Percentiles rank a stretch among this genome's conserved stretches.
phyloP scores from a whole-genome alignment of 1,140 invertebrate genomes.

The Pogonomyrmex californicus region DNA sequence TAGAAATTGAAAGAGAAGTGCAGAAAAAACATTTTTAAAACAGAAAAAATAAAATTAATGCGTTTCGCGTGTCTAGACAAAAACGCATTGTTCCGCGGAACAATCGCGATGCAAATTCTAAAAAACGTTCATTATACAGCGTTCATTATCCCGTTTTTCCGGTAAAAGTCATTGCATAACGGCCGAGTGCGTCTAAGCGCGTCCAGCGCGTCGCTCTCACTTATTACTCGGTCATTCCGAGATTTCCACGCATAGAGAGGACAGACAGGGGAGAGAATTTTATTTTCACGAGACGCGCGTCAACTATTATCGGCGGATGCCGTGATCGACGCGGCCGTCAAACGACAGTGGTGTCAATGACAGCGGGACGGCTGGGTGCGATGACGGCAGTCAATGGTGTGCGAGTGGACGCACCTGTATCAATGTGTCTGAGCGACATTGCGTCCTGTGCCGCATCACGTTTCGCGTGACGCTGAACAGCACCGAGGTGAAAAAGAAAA shows the following conservation, averaged over 20 bases:
- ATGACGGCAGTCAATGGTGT: slow-evolving; percentile 59
- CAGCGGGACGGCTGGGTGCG: slow-evolving; percentile 31
- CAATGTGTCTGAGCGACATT: slow-evolving; percentile 67
- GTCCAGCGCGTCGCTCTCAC: slow-evolving; percentile 26
- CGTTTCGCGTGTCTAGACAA: too few relatives aligned
- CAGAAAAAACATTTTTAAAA: background rate
- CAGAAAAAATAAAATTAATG: background rate
- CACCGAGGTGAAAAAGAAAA: too few relatives aligned
- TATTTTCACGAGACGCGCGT: slow-evolving; percentile 17
- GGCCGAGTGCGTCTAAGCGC: background rate
- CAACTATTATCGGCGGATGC: slow-evolving; percentile 56
- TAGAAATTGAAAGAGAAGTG: background rate
- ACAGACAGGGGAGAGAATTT: too few relatives aligned
- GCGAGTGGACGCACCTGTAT: slow-evolving; percentile 61
- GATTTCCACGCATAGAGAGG: background rate
- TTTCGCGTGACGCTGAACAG: slow-evolving; percentile 8
- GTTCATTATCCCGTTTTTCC: background rate
- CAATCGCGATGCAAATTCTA: background rate
- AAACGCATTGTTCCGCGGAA: background rate
- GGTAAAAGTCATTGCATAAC: slow-evolving; percentile 32
- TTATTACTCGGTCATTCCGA: background rate
- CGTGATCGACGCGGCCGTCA: background rate
- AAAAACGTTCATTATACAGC: background rate
- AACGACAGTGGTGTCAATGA: background rate
- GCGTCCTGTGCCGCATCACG: slow-evolving; percentile 62